Evolutionary conservation across 2,888 invertebrate genomes (phyloP).

Genomic region (Scaptomyza parva): DNA sequence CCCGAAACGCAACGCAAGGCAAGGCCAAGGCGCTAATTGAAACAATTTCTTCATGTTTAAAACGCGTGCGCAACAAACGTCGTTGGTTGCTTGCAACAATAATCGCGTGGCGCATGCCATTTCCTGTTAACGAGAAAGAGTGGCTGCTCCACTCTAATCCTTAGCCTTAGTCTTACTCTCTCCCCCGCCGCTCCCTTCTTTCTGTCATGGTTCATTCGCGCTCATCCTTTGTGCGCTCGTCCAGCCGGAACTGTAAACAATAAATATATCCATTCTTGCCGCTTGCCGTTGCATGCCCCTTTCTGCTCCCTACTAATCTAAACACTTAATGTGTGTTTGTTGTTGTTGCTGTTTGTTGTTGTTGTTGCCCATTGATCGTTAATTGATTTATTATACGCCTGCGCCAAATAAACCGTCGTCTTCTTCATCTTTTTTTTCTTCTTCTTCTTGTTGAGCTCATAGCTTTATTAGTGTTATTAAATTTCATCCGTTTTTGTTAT

Average conservation of each 20-base stretch:
- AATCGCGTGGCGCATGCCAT: slow-evolving; percentile 52
- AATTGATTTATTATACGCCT: slow-evolving; percentile 77
- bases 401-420: slow-evolving; percentile 49
- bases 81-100: slow-evolving; percentile 40
- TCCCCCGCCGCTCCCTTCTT: background rate
- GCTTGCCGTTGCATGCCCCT: slow-evolving; percentile 32
- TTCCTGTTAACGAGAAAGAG: slow-evolving; percentile 40
- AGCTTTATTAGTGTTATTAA: slow-evolving; percentile 76
- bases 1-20: too few species aligned
- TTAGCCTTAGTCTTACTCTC: background rate
- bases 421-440: background rate
- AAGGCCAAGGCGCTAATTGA: slow-evolving; percentile 62
- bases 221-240: slow-evolving; percentile 65
- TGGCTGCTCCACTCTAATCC: slow-evolving; percentile 27
- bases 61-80: slow-evolving; percentile 63
- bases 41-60: slow-evolving; percentile 46
- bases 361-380: slow-evolving; percentile 49
- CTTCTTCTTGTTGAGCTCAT: slow-evolving; percentile 40
- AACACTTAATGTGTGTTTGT: slow-evolving; percentile 29
- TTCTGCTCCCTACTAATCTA: slow-evolving; percentile 46
- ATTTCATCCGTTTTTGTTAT: slow-evolving; percentile 62
- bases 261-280: too few species aligned
- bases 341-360: slow-evolving; percentile 15
- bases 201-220: slow-evolving; percentile 52
- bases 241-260: slow-evolving; percentile 84